Percentiles rank a stretch among this genome's conserved stretches.
These are phyloP conservation scores for Psilopsiagon aymara DNA, from an alignment of 2,113 vertebrate genomes.

Conservation along the genomic window DNA sequence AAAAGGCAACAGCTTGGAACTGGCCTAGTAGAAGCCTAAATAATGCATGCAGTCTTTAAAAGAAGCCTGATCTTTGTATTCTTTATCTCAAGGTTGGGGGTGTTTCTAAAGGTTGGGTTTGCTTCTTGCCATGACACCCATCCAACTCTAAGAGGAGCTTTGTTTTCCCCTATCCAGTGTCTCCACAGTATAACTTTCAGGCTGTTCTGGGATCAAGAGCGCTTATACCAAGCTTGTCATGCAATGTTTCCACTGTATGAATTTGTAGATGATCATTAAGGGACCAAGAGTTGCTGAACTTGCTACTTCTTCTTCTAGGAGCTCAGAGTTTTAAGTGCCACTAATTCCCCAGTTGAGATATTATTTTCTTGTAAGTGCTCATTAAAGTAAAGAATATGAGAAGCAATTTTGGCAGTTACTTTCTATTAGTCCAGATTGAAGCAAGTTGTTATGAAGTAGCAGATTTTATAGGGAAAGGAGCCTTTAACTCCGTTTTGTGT, in stretches of 20 bases:
- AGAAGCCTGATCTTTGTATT: not conserved
- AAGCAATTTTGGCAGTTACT: not conserved
- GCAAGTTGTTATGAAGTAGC: not conserved
- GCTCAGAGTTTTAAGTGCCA: slow-evolving; percentile 1
- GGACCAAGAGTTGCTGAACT: not conserved
- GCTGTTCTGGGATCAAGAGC: not conserved
- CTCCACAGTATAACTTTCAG: not conserved
- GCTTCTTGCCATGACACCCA: not conserved
- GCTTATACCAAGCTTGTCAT: not conserved
- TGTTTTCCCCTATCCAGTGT: not conserved
- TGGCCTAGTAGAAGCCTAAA: not conserved
- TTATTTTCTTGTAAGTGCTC: not conserved
- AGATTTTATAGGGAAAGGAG: not conserved
- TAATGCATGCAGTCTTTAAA: not conserved
- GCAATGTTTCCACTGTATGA: not conserved
- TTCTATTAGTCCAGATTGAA: not conserved
- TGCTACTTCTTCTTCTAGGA: not conserved
- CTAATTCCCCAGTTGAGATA: not conserved
- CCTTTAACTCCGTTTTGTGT: not conserved
- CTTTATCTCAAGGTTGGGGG: not conserved
- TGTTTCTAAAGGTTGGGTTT: not conserved
- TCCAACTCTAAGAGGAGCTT: not conserved
- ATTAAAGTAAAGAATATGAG: slow-evolving; percentile 1
- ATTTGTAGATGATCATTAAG: not conserved
- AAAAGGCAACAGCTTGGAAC: not conserved